These are phyloP conservation scores for Sphenodon punctatus DNA, from an alignment of 2,797 vertebrate species.

Conservation along the genomic window DNA sequence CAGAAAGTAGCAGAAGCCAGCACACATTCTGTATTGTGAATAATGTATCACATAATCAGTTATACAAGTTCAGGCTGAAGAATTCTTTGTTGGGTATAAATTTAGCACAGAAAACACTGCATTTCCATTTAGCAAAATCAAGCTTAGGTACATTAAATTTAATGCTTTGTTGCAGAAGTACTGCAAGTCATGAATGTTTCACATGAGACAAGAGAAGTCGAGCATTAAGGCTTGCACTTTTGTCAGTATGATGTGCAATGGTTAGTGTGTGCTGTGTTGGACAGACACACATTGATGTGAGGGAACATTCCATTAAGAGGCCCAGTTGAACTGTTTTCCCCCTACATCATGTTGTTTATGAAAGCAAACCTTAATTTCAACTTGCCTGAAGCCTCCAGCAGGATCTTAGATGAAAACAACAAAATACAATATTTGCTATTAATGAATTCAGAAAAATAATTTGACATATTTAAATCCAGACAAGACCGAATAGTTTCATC, in stretches of 20 bases:
- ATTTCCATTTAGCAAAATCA: constrained; percentile 14
- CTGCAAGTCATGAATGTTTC: not conserved
- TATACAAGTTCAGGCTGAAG: not conserved
- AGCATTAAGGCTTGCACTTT: constrained; percentile 3
- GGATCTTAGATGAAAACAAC: not conserved
- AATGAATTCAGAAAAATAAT: too few species aligned
- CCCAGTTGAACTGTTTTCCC: not conserved
- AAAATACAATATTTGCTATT: too few species aligned
- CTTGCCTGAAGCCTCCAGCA: not conserved
- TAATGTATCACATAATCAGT: constrained; percentile 28
- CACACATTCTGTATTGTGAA: constrained; percentile 41
- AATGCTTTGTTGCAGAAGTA: not conserved
- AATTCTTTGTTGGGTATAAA: constrained; percentile 31
- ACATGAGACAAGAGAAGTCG: not conserved
- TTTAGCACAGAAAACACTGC: constrained; percentile 35
- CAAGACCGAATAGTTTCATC: too few species aligned
- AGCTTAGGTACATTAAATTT: constrained; percentile 7
- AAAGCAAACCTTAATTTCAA: not conserved
- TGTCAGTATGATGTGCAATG: not conserved
- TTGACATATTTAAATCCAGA: too few species aligned
- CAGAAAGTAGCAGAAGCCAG: constrained; percentile 17
- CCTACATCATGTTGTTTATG: not conserved
- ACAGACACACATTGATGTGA: not conserved
- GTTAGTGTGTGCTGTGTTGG: not conserved
- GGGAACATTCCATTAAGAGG: constrained; percentile 14